Evolutionary conservation across 2,797 vertebrate genomes (phyloP), one percentile per base, ranked within the genome.

Genomic region (Rhodeus uyekii): DNA sequence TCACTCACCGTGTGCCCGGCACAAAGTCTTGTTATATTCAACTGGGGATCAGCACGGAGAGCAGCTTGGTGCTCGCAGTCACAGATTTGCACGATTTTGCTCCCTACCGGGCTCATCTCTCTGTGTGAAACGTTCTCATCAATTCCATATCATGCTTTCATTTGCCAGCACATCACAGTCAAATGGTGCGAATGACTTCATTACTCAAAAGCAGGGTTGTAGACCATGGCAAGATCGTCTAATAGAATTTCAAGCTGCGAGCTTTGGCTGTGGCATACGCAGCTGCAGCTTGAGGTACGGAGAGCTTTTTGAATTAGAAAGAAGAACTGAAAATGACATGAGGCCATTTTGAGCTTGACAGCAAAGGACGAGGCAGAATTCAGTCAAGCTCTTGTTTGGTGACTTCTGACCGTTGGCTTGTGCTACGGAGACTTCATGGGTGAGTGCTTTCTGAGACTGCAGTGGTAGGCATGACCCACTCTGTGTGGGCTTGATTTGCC

Each of bases 1-100:
- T 91, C 90, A 89, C 88, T 88, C 84, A 39, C 13, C 48, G 77
- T 90, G 87, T 87, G 85, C 83, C 81, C 78, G 84, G 86, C 86
- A 80, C 89, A 82, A 87, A 86, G 87, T 87, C 81, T 89, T 81
- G 83, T 71, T 85, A 46, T 77, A 87, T 86, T 90, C 46, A 29
- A 55, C 86, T 87, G 80, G 74, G 87, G 39, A 85, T 80, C 74
- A 71, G 48, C 22, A 1, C 22, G 46, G 46, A 65, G 60, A 42
- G n/a, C 44, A 8, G 58, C n/a, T 53, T 82, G 76, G 72, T 87
- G 27, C 50, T 27, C 27, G 36, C 82, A 78, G 24, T 39, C 32
- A 78, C 74, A 79, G 71, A 85, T 69, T 79, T 72, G 83, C 50
- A 72, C 77, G 32, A 61, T 81, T 84, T 63, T 76, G 24, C 60